Evolutionary conservation across 2,797 vertebrate genomes (phyloP).

Genomic region (Todus mexicanus): DNA sequence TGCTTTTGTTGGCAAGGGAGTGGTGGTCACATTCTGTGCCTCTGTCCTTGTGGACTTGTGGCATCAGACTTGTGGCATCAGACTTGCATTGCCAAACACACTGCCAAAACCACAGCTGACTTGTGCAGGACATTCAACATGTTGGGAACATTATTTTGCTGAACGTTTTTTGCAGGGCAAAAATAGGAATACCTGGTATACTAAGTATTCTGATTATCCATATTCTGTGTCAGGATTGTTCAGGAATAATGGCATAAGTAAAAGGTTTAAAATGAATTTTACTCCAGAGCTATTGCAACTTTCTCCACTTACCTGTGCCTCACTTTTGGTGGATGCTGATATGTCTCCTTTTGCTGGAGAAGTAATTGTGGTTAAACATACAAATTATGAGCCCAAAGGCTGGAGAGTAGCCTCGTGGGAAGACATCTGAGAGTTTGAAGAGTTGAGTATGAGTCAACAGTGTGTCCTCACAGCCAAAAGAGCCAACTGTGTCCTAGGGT

Average conservation of each 20-base stretch:
- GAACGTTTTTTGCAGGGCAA: neutral
- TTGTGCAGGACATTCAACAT: too few species aligned
- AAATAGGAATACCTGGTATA: neutral
- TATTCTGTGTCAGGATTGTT: neutral
- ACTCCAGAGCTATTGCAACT: neutral
- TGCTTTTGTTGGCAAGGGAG: neutral
- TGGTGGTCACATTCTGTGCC: neutral
- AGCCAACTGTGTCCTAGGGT: too few species aligned
- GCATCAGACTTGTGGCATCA: neutral
- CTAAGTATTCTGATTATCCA: neutral
- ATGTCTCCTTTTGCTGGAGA: neutral
- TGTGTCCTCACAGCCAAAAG: too few species aligned
- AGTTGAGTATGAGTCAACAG: too few species aligned
- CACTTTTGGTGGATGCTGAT: neutral
- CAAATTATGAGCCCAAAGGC: too few species aligned
- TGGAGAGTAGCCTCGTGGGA: too few species aligned
- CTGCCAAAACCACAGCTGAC: neutral
- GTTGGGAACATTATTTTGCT: neutral
- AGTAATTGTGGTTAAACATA: neutral
- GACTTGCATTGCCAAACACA: neutral
- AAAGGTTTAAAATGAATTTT: neutral
- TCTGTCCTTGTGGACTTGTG: neutral
- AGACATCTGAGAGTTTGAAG: too few species aligned
- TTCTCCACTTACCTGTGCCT: neutral
- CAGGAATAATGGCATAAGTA: neutral